These are phyloP conservation scores for Siphlonurus alternatus DNA, from an alignment of 2,888 invertebrate species.

Conservation along the genomic window DNA sequence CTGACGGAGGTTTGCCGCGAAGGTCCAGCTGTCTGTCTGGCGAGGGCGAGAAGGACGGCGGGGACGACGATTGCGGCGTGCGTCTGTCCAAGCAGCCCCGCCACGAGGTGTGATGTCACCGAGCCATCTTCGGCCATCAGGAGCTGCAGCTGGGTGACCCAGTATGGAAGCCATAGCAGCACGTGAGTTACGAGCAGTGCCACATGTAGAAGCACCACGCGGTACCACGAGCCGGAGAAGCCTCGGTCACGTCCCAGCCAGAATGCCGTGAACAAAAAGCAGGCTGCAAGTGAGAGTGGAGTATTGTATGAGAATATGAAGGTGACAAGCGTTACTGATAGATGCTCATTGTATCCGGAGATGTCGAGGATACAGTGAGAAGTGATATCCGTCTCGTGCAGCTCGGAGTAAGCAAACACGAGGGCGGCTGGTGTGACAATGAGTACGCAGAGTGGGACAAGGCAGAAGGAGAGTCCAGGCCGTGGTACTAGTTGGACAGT, in stretches of 20 bases:
- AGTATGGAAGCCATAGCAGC: not conserved
- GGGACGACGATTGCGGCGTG: not conserved
- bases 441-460: not conserved
- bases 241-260: not conserved
- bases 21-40: too few species aligned
- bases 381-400: not conserved
- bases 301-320: not conserved
- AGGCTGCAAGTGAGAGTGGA: not conserved
- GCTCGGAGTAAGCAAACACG: not conserved
- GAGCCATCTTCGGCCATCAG: not conserved
- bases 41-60: not conserved
- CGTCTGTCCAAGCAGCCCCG: not conserved
- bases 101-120: not conserved
- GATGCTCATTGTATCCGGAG: not conserved
- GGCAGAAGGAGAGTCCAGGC: not conserved
- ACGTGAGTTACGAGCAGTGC: not conserved
- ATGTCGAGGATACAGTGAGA: not conserved
- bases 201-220: not conserved
- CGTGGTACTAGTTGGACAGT: not conserved
- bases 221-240: too few species aligned
- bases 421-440: not conserved
- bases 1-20: not conserved
- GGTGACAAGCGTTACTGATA: not conserved
- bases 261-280: not conserved
- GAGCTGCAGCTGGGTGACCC: not conserved